Evolutionary conservation across 2,113 vertebrate species (phyloP).

Genomic region (Bubo bubo): DNA sequence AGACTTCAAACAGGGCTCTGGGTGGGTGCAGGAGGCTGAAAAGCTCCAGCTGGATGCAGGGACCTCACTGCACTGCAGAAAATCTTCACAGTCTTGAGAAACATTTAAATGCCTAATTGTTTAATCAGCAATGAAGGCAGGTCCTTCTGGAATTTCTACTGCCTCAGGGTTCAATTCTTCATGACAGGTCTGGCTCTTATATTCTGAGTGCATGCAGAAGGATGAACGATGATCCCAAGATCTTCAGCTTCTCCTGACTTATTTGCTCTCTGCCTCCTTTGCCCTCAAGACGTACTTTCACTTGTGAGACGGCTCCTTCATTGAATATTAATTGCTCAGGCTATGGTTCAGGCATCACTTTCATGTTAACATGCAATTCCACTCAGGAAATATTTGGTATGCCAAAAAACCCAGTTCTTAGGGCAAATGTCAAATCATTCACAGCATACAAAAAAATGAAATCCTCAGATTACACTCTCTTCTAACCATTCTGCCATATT

Average conservation of each 20-base stretch:
- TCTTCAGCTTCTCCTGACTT: neutral
- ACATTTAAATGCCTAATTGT: neutral
- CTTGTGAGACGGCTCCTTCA: neutral
- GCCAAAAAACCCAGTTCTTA: neutral
- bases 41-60: neutral
- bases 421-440: neutral
- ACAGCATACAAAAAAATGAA: neutral
- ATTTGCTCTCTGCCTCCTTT: neutral
- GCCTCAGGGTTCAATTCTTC: neutral
- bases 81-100: neutral
- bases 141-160: constrained; percentile 8
- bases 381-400: neutral
- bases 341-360: neutral
- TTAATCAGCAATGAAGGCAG: constrained; percentile 26
- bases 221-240: neutral
- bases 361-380: neutral
- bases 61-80: neutral
- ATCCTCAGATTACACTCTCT: neutral
- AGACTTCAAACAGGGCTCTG: neutral
- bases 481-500: neutral
- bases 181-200: neutral
- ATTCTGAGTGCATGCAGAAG: neutral
- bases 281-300: neutral
- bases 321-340: neutral
- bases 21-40: neutral